Base-by-base conservation (phyloP, 2,888 invertebrate genomes). In the Poecilus cupreus region DNA sequence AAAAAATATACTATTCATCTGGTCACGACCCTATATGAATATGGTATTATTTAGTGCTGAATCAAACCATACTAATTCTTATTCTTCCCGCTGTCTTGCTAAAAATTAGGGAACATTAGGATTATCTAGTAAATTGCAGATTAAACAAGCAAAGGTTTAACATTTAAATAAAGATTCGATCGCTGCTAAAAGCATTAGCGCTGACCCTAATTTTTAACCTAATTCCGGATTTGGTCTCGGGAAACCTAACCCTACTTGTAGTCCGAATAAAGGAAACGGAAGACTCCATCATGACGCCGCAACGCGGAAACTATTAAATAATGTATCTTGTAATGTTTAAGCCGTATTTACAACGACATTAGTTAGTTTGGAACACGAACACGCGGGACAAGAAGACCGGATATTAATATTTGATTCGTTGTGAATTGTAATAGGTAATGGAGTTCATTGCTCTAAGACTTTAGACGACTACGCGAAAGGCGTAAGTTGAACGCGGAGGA, bases 361-460 rank as follows among this genome's bases (percentile, higher is more conserved):
- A 24, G 60, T 13, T 32, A 24, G 60, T 16, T 32, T n/a, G 26
- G 13, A 60, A 60, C 32, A 60, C 32, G 60, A 60, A 22, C 16
- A 18, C 60, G 22, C 18, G n/a, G 37, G 13, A 46, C 46, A 68
- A 68, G 64, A 68, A 68, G 51, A 51, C 79, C 79, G 79, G 79
- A 79, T 79, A 79, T 79, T 70, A 79, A 79, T 79, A 79, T 79
- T 79, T 79, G 79, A 79, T 79, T 70, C 79, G 79, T 49, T 70
- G 64, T 70, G 79, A 79, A 79, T 79, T 79, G 79, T 79, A 79
- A 79, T 79, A 26, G 70, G 70, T 43, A 22, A 51, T 51, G 8
- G 72, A 46, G 79, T 79, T 79, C 79, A 79, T 70, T 79, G 79
- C 49, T 49, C 72, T 72, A 60, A 51, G 51, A 10, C 18, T 51